phyloP scores from a whole-genome alignment of 2,113 vertebrate genomes.

The Oriolus oriolus region DNA sequence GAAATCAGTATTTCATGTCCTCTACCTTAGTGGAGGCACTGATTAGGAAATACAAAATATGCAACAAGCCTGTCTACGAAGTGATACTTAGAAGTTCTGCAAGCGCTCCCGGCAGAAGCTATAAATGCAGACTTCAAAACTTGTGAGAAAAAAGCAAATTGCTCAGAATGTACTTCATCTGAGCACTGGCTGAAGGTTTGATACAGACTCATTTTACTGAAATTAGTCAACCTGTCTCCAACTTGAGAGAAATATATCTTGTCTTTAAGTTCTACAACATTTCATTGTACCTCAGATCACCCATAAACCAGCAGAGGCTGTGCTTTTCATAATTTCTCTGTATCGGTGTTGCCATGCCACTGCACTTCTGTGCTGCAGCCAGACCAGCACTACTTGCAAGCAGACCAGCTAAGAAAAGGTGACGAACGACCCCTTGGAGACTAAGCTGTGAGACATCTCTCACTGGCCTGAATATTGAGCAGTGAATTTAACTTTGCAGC shows the following conservation, averaged over 20 bases:
- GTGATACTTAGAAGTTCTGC: not conserved
- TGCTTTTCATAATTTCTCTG: not conserved
- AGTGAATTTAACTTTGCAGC: not conserved
- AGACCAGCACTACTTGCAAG: not conserved
- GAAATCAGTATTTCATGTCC: not conserved
- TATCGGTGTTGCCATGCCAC: not conserved
- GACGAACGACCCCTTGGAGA: not conserved
- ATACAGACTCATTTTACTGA: not conserved
- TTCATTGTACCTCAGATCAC: not conserved
- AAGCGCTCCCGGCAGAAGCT: not conserved
- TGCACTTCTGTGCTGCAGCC: not conserved
- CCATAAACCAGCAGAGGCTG: not conserved
- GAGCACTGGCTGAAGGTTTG: not conserved
- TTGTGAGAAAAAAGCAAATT: not conserved
- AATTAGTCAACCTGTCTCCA: not conserved
- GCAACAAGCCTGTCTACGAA: not conserved
- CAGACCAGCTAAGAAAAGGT: not conserved
- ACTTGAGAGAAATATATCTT: not conserved
- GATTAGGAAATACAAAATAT: not conserved
- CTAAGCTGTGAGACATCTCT: not conserved
- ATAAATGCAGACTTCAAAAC: not conserved
- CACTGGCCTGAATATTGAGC: not conserved
- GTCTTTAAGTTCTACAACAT: not conserved
- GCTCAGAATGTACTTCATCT: not conserved
- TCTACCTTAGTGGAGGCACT: not conserved